Evolutionary conservation across 2,888 invertebrate genomes (phyloP).

Genomic region (Hemistola chrysoprasaria): DNA sequence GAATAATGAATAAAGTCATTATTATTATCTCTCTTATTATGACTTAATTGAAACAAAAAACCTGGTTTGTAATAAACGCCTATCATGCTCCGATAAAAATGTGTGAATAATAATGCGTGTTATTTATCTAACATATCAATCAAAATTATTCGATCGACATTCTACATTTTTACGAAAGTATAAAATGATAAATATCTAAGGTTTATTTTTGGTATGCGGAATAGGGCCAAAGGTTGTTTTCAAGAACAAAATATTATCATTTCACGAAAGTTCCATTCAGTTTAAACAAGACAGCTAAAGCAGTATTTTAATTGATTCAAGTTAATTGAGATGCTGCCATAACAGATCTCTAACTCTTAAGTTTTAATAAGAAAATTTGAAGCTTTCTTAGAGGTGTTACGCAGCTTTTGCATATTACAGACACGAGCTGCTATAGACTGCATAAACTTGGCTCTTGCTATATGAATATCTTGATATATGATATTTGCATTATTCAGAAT

Average conservation of each 20-base stretch:
- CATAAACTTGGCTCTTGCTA: constrained; percentile 42
- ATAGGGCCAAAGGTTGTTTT: no score
- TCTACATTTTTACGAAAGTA: no score
- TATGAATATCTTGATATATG: constrained; percentile 43
- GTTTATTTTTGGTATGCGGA: no score
- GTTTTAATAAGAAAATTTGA: constrained; percentile 21
- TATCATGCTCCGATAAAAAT: constrained; percentile 15
- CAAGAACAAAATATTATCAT: no score
- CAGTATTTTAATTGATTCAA: no score
- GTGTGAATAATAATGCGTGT: constrained; percentile 14
- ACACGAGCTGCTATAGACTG: constrained; percentile 25
- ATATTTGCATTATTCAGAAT: constrained; percentile 66
- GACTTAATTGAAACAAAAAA: constrained; percentile 11
- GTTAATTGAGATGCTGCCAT: background rate
- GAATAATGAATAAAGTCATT: constrained; percentile 5
- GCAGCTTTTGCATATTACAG: constrained; percentile 35
- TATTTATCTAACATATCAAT: constrained; percentile 10
- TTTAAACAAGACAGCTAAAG: no score
- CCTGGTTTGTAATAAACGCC: constrained; percentile 16
- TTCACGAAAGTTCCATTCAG: no score
- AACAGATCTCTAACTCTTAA: constrained; percentile 2
- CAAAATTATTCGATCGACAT: constrained; percentile 5
- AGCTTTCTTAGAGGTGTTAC: constrained; percentile 15
- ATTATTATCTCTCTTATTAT: constrained; percentile 13
- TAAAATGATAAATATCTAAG: no score